Conservation (phyloP, 2,113 vertebrate species). For the Himantopus leucocephalus region DNA sequence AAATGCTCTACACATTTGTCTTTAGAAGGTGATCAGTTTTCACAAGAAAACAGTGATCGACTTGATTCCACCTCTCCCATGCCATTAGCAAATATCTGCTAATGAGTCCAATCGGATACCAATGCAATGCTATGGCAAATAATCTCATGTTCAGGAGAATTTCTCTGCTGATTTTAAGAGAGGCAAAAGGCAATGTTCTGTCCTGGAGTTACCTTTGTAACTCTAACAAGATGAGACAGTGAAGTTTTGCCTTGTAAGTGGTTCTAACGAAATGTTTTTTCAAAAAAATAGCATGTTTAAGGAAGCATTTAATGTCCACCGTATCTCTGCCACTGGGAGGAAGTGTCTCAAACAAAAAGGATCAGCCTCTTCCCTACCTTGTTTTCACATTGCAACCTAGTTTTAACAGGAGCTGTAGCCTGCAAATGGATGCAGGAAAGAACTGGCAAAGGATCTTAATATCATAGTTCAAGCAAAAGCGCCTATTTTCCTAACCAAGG, state of each 20-base stretch:
- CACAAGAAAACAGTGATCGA: not conserved
- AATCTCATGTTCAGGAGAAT: not conserved
- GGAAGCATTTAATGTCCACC: not conserved
- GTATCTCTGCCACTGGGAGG: not conserved
- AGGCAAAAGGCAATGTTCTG: not conserved
- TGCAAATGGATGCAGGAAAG: not conserved
- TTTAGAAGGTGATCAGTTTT: not conserved
- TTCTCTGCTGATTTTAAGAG: not conserved
- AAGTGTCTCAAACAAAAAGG: slow-evolving; percentile 12
- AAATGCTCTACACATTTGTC: not conserved
- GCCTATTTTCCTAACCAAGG: slow-evolving; percentile 45
- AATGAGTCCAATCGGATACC: not conserved
- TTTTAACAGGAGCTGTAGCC: not conserved
- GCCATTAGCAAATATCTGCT: not conserved
- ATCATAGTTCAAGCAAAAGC: slow-evolving; percentile 36
- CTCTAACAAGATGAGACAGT: slow-evolving; percentile 1
- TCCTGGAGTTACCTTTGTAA: slow-evolving; percentile 30
- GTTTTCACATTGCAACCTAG: not conserved
- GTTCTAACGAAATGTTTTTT: not conserved
- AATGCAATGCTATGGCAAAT: not conserved
- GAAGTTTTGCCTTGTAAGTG: slow-evolving; percentile 16
- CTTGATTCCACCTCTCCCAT: not conserved
- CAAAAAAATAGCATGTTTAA: not conserved
- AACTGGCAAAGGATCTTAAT: not conserved
- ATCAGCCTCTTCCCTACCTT: not conserved